phyloP scores from a whole-genome alignment of 2,797 vertebrate genomes.

The Cyclopterus lumpus region DNA sequence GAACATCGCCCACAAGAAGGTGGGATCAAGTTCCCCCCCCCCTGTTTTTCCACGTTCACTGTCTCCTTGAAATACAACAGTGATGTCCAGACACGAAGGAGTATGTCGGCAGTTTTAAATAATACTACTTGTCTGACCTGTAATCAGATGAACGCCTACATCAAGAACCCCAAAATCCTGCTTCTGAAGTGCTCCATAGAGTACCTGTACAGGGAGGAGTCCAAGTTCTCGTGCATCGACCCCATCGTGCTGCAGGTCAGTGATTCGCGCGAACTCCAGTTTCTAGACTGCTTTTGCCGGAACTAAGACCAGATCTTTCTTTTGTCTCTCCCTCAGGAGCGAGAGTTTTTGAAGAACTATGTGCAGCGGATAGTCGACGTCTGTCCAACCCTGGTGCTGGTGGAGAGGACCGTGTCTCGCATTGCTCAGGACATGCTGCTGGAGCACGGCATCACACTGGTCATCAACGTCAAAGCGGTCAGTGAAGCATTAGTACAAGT shows the following conservation, averaged over 20 bases:
- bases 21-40: slow-evolving; percentile 65
- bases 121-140: slow-evolving; percentile 13
- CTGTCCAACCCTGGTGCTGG: slow-evolving; percentile 94
- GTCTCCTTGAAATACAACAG: neutral
- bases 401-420: slow-evolving; percentile 98
- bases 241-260: slow-evolving; percentile 98
- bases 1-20: slow-evolving; percentile 99
- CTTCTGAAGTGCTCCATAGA: slow-evolving; percentile 98
- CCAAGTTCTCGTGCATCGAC: slow-evolving; percentile 98
- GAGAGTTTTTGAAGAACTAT: slow-evolving; percentile 98
- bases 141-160: slow-evolving; percentile 94
- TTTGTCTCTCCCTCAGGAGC: slow-evolving; percentile 83
- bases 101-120: neutral
- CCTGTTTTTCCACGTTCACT: neutral
- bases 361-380: slow-evolving; percentile 97
- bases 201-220: slow-evolving; percentile 98
- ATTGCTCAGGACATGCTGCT: slow-evolving; percentile 99
- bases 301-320: neutral
- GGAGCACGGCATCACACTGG: slow-evolving; percentile 96
- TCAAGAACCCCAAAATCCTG: slow-evolving; percentile 98
- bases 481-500: too few relatives aligned
- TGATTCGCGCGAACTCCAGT: neutral
- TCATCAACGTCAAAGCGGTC: slow-evolving; percentile 98
- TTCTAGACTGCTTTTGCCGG: neutral
- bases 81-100: neutral